These are phyloP conservation scores for Phaethon lepturus DNA, from an alignment of 2,113 vertebrate genomes.

Conservation along the genomic window DNA sequence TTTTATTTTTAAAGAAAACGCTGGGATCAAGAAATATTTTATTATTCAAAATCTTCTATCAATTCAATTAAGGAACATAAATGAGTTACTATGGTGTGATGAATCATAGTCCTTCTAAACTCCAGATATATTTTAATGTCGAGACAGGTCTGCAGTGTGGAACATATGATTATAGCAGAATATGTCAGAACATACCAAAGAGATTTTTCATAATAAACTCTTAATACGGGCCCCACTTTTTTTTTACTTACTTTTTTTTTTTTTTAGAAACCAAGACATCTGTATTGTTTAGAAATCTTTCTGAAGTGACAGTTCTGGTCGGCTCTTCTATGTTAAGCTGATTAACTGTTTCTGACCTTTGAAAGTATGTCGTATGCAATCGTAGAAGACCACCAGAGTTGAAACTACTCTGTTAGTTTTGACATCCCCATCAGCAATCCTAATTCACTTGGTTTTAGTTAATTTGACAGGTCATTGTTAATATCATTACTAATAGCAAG, in stretches of 20 bases:
- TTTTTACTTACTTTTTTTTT: not conserved
- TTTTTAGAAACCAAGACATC: not conserved
- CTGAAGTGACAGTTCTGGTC: constrained; percentile 39
- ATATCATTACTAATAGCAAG: constrained; percentile 51
- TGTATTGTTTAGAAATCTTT: constrained; percentile 57
- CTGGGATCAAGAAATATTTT: constrained; percentile 22
- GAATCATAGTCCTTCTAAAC: constrained; percentile 49
- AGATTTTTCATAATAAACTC: constrained; percentile 52
- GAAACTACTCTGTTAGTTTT: constrained; percentile 70
- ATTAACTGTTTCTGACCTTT: constrained; percentile 70
- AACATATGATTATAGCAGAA: constrained; percentile 57
- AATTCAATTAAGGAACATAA: not conserved
- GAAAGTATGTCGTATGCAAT: constrained; percentile 53
- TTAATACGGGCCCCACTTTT: constrained; percentile 12
- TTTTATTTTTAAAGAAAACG: not conserved
- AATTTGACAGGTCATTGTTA: constrained; percentile 71
- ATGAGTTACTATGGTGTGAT: not conserved
- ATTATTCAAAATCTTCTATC: not conserved
- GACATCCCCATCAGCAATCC: constrained; percentile 61
- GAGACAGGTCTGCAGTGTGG: constrained; percentile 35
- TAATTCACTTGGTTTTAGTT: constrained; percentile 60
- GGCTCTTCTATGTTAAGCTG: constrained; percentile 57
- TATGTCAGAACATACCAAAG: constrained; percentile 51
- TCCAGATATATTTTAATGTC: constrained; percentile 62
- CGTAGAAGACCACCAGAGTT: constrained; percentile 68